phyloP scores from a whole-genome alignment of 2,888 invertebrate species.

The Disparrhopalites patrizii region DNA sequence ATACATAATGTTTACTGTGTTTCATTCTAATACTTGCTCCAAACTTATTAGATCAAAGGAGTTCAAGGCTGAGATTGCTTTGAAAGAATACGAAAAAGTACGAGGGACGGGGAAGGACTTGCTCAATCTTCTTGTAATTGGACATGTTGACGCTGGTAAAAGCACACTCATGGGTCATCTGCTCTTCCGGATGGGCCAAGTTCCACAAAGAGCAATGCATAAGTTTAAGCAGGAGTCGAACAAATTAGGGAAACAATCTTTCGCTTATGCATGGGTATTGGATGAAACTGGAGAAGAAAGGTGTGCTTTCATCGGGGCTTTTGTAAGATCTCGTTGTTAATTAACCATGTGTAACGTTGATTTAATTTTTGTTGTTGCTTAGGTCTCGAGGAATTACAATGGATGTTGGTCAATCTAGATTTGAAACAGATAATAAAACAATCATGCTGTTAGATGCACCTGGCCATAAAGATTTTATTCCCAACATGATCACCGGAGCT shows the following conservation, averaged over 20 bases:
- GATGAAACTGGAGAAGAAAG: constrained; percentile 98
- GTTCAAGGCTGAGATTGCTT: constrained; percentile 54
- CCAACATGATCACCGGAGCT: constrained; percentile 98
- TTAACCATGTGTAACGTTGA: neutral
- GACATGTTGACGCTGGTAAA: constrained; percentile 96
- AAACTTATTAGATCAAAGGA: constrained; percentile 38
- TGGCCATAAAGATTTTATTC: constrained; percentile 98
- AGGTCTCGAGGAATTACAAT: constrained; percentile 95
- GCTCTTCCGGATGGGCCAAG: constrained; percentile 78
- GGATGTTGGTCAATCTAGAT: constrained; percentile 91
- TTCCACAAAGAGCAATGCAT: constrained; percentile 83
- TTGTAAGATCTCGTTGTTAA: neutral
- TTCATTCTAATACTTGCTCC: no score
- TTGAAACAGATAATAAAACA: constrained; percentile 78
- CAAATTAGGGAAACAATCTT: constrained; percentile 95
- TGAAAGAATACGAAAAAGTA: constrained; percentile 65
- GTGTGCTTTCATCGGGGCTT: constrained; percentile 53
- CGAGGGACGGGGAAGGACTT: constrained; percentile 77
- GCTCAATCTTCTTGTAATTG: constrained; percentile 87
- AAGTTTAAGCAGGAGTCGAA: constrained; percentile 97
- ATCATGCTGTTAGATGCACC: constrained; percentile 92
- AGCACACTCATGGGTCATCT: constrained; percentile 96
- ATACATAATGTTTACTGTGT: no score
- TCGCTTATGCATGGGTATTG: constrained; percentile 97
- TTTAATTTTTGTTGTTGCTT: neutral